Conservation (phyloP, 2,888 invertebrate genomes). For the Ariolimax columbianus region DNA sequence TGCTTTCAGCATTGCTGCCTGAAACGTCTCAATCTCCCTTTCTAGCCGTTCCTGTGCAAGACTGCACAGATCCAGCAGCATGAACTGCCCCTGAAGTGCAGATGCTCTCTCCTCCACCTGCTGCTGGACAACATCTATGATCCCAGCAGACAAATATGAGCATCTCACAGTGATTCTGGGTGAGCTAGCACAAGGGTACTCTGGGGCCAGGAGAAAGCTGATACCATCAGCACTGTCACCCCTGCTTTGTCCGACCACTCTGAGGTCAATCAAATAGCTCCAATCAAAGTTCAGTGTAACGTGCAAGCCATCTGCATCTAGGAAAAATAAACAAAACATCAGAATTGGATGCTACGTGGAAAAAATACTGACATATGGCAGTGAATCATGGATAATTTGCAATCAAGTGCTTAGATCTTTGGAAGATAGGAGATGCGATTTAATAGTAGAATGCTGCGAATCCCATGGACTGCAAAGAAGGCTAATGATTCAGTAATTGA, state of each 20-base stretch:
- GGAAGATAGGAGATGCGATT: no score
- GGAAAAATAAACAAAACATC: no score
- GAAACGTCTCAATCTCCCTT: constrained; percentile 3
- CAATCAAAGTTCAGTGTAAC: constrained; percentile 8
- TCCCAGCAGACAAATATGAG: background rate
- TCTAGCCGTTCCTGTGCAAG: constrained; percentile 31
- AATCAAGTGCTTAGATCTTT: no score
- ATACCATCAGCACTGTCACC: background rate
- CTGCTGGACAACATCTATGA: background rate
- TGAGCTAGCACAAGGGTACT: constrained; percentile 13
- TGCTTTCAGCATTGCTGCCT: background rate
- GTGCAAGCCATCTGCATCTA: background rate
- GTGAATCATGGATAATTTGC: no score
- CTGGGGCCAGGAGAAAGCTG: background rate
- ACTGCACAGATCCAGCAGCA: constrained; percentile 38
- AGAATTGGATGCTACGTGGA: no score
- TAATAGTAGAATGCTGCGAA: no score
- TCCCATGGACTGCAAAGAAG: no score
- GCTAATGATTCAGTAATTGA: no score
- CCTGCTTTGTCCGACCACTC: background rate
- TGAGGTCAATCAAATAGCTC: background rate
- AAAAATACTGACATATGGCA: no score
- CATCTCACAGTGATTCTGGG: constrained; percentile 4
- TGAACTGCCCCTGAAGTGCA: constrained; percentile 26
- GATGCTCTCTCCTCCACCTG: constrained; percentile 18